Base-by-base conservation (phyloP, 92 coral and sea anemone species). In the Palythoa heliodiscus region DNA sequence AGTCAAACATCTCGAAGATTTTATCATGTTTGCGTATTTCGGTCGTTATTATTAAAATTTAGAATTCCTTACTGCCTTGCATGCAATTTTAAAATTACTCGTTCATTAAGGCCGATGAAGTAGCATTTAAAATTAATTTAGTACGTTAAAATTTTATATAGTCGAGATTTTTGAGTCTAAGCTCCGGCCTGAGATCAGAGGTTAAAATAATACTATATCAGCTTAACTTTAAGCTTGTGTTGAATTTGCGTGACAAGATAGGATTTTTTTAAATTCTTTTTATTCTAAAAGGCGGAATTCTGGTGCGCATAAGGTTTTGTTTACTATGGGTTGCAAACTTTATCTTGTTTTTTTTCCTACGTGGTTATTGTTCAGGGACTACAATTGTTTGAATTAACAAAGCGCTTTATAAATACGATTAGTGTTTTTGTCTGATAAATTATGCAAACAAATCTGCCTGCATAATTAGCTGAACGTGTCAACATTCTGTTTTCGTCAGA, bases 371-470 rank as follows among this genome's bases (percentile, higher is more conserved):
- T 54, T 54, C 11, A 25, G 66, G 3, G 48, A 54, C 24, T 2
- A 53, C 63, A 23, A 20, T 67, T 75, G 63, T 75, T 75, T 75
- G 61, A 48, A 48, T 29, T 39, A 75, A 52, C 39, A 19, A 52
- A 58, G 17, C n/a, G 6, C 20, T 58, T 43, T 43, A 43, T 43
- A 43, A 43, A 5, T 43, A 43, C 50, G 50, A 43, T 5, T 43
- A 43, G 0, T 6, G 16, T 58, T 58, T 40, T n/a, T 69, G 73
- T 25, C 35, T 24, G 7, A 10, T 25, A 39, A 73, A 73, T 47
- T 74, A 74, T 47, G 61, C 78, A 50, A 74, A 74, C 8, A 15
- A 74, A 12, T 14, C 7, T 73, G 53, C 29, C 11, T 74, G 61
- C 78, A 74, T 74, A 22, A 47, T 48, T 47, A 50, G 20, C 19